phyloP scores from a whole-genome alignment of 1,140 invertebrate species.

The Spodoptera litura region DNA sequence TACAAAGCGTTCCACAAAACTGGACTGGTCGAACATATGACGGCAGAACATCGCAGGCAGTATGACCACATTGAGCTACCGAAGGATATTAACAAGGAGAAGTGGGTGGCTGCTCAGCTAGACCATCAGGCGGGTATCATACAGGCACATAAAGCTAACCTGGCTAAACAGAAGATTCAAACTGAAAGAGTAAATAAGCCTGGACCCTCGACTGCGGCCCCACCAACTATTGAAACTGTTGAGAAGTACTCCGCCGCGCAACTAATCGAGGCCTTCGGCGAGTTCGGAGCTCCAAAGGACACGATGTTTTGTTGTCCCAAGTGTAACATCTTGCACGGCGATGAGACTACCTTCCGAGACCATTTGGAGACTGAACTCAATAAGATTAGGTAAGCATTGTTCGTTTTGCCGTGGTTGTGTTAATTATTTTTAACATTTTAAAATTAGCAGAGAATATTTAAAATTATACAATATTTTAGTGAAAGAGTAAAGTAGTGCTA shows the following conservation, averaged over 20 bases:
- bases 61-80: conserved; percentile 65
- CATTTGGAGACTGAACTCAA: conserved; percentile 76
- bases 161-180: conserved; percentile 64
- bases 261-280: conserved; percentile 67
- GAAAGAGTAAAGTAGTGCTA: neutral
- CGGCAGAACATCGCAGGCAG: conserved; percentile 64
- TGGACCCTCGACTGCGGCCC: conserved; percentile 1
- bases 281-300: conserved; percentile 60
- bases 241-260: conserved; percentile 43
- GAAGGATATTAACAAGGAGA: conserved; percentile 64
- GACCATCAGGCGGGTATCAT: conserved; percentile 68
- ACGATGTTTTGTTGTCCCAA: conserved; percentile 70
- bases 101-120: conserved; percentile 67
- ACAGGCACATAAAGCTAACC: conserved; percentile 62
- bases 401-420: neutral
- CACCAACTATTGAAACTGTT: neutral
- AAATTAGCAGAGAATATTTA: neutral
- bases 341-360: conserved; percentile 65
- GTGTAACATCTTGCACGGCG: conserved; percentile 58
- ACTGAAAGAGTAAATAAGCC: conserved; percentile 49
- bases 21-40: conserved; percentile 72
- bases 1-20: conserved; percentile 79
- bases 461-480: neutral
- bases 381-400: conserved; percentile 71
- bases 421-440: neutral